Conservation (phyloP, 1,140 invertebrate genomes). For the Eufriesea mexicana region DNA sequence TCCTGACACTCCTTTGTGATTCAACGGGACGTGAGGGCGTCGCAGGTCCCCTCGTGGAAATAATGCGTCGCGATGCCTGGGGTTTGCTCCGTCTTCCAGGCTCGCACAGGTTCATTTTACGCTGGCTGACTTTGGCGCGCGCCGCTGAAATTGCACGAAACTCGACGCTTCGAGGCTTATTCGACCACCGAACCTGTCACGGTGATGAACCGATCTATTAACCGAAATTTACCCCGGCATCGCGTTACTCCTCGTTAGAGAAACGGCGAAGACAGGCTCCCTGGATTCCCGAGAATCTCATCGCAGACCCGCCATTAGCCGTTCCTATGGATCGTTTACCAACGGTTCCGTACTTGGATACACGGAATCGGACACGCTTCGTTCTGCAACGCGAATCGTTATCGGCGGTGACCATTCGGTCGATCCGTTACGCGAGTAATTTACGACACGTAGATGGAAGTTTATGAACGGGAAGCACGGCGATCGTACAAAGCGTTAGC, state of each 20-base stretch:
- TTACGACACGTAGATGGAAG: conserved; percentile 1
- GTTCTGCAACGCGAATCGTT: not conserved
- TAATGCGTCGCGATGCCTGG: conserved; percentile 8
- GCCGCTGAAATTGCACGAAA: not conserved
- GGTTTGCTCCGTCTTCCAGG: conserved; percentile 3
- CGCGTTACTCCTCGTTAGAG: not conserved
- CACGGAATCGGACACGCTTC: not conserved
- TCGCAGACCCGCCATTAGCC: too few species aligned
- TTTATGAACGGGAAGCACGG: conserved; percentile 21
- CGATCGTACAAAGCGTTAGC: conserved; percentile 31
- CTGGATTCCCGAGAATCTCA: not conserved
- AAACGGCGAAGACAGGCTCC: not conserved
- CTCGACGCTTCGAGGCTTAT: conserved; percentile 1
- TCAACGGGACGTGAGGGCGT: conserved; percentile 48
- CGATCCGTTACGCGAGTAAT: conserved; percentile 20
- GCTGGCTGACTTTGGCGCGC: not conserved
- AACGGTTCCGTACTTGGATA: not conserved
- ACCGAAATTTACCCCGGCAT: too few species aligned
- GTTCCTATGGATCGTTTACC: too few species aligned
- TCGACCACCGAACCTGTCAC: too few species aligned
- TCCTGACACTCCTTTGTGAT: conserved; percentile 26
- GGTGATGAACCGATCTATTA: not conserved
- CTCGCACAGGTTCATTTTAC: not conserved
- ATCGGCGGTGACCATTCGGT: not conserved
- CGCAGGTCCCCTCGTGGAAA: conserved; percentile 18